Evolutionary conservation across 2,888 invertebrate genomes (phyloP), one percentile per base, ranked within the genome.

Genomic region (Pachydiplax longipennis): DNA sequence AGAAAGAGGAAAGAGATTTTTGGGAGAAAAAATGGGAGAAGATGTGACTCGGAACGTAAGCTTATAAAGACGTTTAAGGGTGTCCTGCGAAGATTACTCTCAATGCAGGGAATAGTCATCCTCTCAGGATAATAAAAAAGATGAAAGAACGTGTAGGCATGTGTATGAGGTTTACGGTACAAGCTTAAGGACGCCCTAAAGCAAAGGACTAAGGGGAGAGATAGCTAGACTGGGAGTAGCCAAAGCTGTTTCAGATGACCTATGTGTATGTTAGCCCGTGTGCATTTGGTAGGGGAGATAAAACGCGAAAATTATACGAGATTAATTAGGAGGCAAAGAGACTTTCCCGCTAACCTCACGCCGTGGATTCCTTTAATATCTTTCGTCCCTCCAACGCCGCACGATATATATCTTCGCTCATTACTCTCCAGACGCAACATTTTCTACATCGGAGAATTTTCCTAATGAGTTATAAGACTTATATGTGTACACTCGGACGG

Each of bases 31-130:
- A 25, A 73, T 31, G 10, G 73, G 31, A 73, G 31, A 25, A n/a
- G n/a, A 73, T 25, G 73, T 13, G 73, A 73, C 73, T 73, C 31
- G 73, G 73, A 13, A 73, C 25, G 25, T 35, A 10, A 35, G 83
- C 15, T 58, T 48, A 83, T 83, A 58, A 83, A 83, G 83, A 83
- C 83, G 58, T 83, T 83, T 58, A 35, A 58, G 83, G 83, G 58
- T 35, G 83, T 31, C 58, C 58, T 18, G 31, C 15, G 48, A 31
- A 53, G 58, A 83, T 83, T 35, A 25, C 31, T 31, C 73, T 73
- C 53, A 31, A 31, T 8, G 10, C 73, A 73, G 0, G 31, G 31
- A 73, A 73, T 31, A 73, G 25, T 31, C 25, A 73, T 31, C 31
- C 31, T 31, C 73, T 31, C 13, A 13, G 10, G 5, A 25, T 31